phyloP scores from a whole-genome alignment of 92 coral and sea anemone genomes.

The Phymanthus crucifer region DNA sequence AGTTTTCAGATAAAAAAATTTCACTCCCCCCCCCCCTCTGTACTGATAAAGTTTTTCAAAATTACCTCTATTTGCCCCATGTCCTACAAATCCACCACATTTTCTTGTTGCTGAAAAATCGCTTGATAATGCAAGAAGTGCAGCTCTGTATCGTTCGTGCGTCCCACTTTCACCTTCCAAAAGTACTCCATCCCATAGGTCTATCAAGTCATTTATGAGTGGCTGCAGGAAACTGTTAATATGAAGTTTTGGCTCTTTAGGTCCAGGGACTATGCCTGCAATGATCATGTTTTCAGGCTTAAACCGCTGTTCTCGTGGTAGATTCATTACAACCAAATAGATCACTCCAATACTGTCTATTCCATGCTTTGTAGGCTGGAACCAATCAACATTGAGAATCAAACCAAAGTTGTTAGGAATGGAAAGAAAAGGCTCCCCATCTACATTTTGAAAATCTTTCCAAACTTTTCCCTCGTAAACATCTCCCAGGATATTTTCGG shows the following conservation, averaged over 20 bases:
- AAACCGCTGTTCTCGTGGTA: slow-evolving; percentile 23
- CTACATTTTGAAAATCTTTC: slow-evolving; percentile 34
- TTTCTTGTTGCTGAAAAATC: slow-evolving; percentile 42
- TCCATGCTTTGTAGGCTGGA: slow-evolving; percentile 29
- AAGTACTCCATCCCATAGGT: slow-evolving; percentile 42
- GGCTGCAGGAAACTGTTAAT: slow-evolving; percentile 42
- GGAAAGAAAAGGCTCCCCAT: slow-evolving; percentile 25
- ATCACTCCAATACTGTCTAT: slow-evolving; percentile 17
- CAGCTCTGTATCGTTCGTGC: slow-evolving; percentile 5
- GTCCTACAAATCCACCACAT: slow-evolving; percentile 46
- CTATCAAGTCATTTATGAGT: slow-evolving; percentile 23
- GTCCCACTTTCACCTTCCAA: background rate
- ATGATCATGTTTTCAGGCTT: slow-evolving; percentile 20
- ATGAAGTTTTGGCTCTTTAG: slow-evolving; percentile 13
- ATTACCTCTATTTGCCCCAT: slow-evolving; percentile 35
- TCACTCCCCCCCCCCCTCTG: background rate
- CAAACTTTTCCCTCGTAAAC: slow-evolving; percentile 31
- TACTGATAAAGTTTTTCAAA: background rate
- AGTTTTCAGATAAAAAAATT: no score
- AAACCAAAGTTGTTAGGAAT: slow-evolving; percentile 30
- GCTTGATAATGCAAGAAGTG: slow-evolving; percentile 37
- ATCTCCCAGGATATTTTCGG: background rate
- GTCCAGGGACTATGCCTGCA: slow-evolving; percentile 25
- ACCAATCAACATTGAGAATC: slow-evolving; percentile 42
- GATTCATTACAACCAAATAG: slow-evolving; percentile 26